Evolutionary conservation across 2,113 vertebrate genomes (phyloP), one percentile per base, ranked within the genome.

Genomic region (Bostrychus sinensis): DNA sequence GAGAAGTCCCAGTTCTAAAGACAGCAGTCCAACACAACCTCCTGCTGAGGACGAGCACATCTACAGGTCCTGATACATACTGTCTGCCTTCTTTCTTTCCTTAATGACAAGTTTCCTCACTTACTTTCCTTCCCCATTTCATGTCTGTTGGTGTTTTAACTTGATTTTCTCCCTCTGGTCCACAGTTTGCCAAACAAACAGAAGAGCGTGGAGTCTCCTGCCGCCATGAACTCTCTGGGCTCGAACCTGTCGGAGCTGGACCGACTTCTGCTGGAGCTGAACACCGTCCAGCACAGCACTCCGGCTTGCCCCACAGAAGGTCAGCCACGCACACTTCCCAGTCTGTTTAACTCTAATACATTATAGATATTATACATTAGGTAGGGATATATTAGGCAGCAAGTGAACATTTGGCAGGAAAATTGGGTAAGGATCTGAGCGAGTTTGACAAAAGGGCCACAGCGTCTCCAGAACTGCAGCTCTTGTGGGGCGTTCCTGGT

Each of bases 231-330:
- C 81, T 90, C 92, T 0, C 72, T 97, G 87, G 96, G 95, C 77
- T 95, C 90, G 89, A 97, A 98, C 87, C 91, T 98, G 60, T 98
- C 96, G 0, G 96, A 98, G 82, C 90, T 98, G 64, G 96, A 97
- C 90, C 95, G 95, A 3, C 92, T 98, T 39, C 92, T 97, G 56
- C 74, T 95, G 85, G 96, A 97, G 69, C 91, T 98, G 56, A 98
- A 96, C 0, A 93, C 94, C 0, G 96, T 96, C 61, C 95, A 97
- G 74, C 94, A 96, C 38, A 92, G 86, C 70, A 87, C 94, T 0
- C 55, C 93, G 16, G 70, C 82, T 5, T 92, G 93, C 65, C 87
- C 93, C 38, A 82, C 91, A 62, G 80, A 92, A 92, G 96, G 95
- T 96, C 82, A 23, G 55, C n/a, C n/a, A n/a, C n/a, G n/a, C n/a